phyloP scores from a whole-genome alignment of 2,888 invertebrate species.

The Athripsodes cinereus region DNA sequence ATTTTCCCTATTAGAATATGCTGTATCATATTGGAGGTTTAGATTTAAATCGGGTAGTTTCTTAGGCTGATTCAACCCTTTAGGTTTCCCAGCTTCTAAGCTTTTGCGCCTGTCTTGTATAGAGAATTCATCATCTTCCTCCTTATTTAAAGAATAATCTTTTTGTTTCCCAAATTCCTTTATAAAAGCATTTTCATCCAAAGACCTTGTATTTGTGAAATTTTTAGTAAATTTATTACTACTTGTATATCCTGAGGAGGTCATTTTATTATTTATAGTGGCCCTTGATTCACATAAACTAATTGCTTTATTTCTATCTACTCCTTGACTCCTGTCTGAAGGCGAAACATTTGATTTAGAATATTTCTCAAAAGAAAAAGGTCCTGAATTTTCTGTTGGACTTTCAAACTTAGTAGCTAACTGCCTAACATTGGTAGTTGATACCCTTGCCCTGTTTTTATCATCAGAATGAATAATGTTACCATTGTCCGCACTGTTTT shows the following conservation, averaged over 20 bases:
- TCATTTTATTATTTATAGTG: conserved; percentile 57
- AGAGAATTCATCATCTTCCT: conserved; percentile 31
- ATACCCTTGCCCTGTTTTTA: conserved; percentile 5
- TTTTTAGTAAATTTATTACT: conserved; percentile 53
- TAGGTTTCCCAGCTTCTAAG: conserved; percentile 55
- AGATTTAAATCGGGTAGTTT: conserved; percentile 43
- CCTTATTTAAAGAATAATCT: conserved; percentile 29
- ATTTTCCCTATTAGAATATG: conserved; percentile 6
- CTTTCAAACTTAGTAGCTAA: conserved; percentile 60
- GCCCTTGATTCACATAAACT: conserved; percentile 33
- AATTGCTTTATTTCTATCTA: conserved; percentile 27
- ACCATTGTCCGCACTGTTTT: conserved; percentile 13
- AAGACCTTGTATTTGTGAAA: conserved; percentile 58
- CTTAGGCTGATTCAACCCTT: conserved; percentile 52
- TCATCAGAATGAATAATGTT: neutral
- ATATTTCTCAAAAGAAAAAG: conserved; percentile 49
- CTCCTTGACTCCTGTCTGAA: conserved; percentile 30
- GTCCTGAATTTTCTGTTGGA: conserved; percentile 52
- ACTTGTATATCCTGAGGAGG: conserved; percentile 55
- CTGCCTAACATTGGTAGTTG: conserved; percentile 49
- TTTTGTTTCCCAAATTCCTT: conserved; percentile 55
- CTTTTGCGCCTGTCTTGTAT: conserved; percentile 51
- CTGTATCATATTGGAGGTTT: conserved; percentile 31
- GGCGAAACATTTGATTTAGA: conserved; percentile 37
- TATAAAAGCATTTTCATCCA: conserved; percentile 69